phyloP scores from a whole-genome alignment of 2,797 vertebrate species.

The Halcyon leucocephala region DNA sequence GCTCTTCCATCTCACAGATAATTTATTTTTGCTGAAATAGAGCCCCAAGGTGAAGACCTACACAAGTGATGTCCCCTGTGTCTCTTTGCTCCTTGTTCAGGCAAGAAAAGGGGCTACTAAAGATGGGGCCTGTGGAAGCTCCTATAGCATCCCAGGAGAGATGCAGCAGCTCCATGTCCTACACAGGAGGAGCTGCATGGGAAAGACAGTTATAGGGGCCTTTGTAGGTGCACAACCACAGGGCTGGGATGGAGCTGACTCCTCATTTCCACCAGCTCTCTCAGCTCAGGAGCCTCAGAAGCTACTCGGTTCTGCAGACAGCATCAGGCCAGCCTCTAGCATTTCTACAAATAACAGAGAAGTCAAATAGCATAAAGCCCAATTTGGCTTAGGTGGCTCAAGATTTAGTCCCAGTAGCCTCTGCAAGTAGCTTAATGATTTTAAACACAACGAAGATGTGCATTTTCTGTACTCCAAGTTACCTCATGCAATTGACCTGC shows the following conservation, averaged over 20 bases:
- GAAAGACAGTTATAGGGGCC: neutral
- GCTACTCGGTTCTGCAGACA: rapidly evolving
- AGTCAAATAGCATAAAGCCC: neutral
- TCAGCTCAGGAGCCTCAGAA: neutral
- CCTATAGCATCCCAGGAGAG: neutral
- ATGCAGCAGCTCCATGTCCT: neutral
- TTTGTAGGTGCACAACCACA: neutral
- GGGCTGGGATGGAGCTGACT: neutral
- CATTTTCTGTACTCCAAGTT: neutral
- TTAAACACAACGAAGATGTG: neutral
- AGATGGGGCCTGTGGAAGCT: neutral
- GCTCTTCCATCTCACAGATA: neutral
- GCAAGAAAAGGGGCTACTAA: neutral
- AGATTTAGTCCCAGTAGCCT: neutral
- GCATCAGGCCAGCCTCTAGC: neutral
- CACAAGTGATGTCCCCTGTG: neutral
- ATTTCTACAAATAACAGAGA: neutral
- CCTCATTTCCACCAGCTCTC: neutral
- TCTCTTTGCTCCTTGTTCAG: neutral
- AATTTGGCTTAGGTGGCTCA: neutral
- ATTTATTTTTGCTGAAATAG: neutral
- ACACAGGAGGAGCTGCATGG: rapidly evolving
- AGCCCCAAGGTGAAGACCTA: neutral
- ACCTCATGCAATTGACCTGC: neutral
- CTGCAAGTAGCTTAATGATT: neutral